phyloP scores from a whole-genome alignment of 1,140 invertebrate genomes.

The Chymomyza costata region DNA sequence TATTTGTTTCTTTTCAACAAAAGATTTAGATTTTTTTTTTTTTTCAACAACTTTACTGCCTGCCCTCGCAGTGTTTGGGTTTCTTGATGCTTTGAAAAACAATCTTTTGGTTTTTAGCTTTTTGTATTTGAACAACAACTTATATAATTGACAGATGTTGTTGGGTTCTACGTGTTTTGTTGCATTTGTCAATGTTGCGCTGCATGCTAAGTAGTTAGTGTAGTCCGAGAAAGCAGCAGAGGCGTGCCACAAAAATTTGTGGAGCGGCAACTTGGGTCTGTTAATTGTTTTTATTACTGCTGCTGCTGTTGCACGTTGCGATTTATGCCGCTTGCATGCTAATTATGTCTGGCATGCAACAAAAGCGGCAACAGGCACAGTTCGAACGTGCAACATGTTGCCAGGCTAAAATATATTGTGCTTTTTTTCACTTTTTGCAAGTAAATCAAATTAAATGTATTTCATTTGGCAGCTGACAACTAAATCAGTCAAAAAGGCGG shows the following conservation, averaged over 20 bases:
- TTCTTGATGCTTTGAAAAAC: too few species aligned
- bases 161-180: slow-evolving; percentile 65
- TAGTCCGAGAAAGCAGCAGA: not conserved
- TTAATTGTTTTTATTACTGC: slow-evolving; percentile 61
- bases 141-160: slow-evolving; percentile 70
- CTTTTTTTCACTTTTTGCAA: not conserved
- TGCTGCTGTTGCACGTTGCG: slow-evolving; percentile 23
- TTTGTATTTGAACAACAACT: slow-evolving; percentile 69
- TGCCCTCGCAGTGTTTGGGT: too few species aligned
- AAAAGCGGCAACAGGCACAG: not conserved
- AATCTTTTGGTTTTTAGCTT: too few species aligned
- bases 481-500: slow-evolving; percentile 64
- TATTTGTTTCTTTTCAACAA: too few species aligned
- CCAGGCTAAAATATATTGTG: too few species aligned
- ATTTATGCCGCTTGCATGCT: slow-evolving; percentile 72
- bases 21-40: too few species aligned
- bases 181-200: slow-evolving; percentile 57
- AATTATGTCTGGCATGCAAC: slow-evolving; percentile 46
- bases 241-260: slow-evolving; percentile 6
- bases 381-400: slow-evolving; percentile 41
- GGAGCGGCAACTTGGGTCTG: slow-evolving; percentile 59
- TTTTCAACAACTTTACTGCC: too few species aligned
- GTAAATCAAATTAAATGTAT: too few species aligned
- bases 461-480: slow-evolving; percentile 44
- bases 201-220: slow-evolving; percentile 61